Evolutionary conservation across 1,140 invertebrate genomes (phyloP).

Genomic region (Hormaphis cornu): DNA sequence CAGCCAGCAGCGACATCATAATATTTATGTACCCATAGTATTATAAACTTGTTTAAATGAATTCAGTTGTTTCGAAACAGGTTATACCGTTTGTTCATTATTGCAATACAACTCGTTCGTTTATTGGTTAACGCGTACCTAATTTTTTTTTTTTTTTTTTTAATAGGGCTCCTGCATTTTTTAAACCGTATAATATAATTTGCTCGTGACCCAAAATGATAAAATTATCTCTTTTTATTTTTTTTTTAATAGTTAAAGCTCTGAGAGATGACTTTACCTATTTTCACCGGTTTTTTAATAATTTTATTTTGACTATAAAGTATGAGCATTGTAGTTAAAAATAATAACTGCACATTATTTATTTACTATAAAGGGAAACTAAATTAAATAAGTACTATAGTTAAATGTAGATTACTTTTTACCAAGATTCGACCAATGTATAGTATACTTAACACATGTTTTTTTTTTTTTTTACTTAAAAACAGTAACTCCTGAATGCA

Average conservation of each 20-base stretch:
- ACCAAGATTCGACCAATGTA: too few relatives aligned
- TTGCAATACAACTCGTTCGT: background rate
- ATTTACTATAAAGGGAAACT: too few relatives aligned
- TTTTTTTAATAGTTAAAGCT: background rate
- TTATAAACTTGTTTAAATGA: constrained; percentile 8
- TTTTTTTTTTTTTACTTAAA: too few relatives aligned
- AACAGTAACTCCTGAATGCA: too few relatives aligned
- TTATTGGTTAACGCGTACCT: background rate
- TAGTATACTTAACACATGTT: too few relatives aligned
- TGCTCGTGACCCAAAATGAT: background rate
- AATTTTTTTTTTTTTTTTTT: constrained; percentile 2
- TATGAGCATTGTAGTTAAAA: background rate
- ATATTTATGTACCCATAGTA: background rate
- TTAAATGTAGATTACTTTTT: too few relatives aligned
- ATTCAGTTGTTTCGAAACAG: constrained; percentile 11
- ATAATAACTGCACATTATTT: too few relatives aligned
- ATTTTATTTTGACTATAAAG: background rate
- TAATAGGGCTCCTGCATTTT: background rate
- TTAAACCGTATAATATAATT: background rate
- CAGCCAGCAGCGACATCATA: background rate
- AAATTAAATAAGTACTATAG: too few relatives aligned
- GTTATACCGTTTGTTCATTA: constrained; percentile 17
- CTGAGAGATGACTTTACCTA: too few relatives aligned
- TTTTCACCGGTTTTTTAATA: too few relatives aligned
- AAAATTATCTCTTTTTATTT: background rate